A percentile compares a stretch with the other conserved stretches of the same genome.
These are phyloP conservation scores for Salvelinus fontinalis DNA, from an alignment of 2,113 vertebrate species.

Conservation along the genomic window DNA sequence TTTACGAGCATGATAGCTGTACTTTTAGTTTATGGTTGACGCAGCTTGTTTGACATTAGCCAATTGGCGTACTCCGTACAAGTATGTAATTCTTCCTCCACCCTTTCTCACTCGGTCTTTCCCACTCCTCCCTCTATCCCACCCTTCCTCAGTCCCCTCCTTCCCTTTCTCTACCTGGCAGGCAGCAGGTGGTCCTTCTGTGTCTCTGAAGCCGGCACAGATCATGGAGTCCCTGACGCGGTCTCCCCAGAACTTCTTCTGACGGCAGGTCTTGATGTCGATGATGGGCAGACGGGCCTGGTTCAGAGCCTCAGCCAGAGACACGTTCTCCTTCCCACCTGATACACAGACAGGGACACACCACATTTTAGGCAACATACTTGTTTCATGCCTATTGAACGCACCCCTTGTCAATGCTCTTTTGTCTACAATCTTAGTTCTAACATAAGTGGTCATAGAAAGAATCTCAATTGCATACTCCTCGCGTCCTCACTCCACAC, in stretches of 20 bases:
- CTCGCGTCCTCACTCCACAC: no score
- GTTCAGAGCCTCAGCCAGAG: constrained; percentile 71
- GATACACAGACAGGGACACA: constrained; percentile 12
- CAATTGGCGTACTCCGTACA: no score
- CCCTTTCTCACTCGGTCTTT: background rate
- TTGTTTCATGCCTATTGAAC: background rate
- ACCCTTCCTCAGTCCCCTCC: no score
- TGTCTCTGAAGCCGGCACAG: constrained; percentile 76
- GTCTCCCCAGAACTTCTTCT: constrained; percentile 81
- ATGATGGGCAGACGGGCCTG: constrained; percentile 75
- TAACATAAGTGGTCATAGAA: no score
- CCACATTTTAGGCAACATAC: background rate
- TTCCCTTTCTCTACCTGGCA: constrained; percentile 66
- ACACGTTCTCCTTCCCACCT: constrained; percentile 74
- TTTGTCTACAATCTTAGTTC: no score
- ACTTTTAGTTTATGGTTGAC: no score
- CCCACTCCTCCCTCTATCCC: accelerated
- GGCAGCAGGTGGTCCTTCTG: constrained; percentile 73
- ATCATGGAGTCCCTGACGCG: constrained; percentile 76
- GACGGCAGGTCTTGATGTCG: constrained; percentile 73
- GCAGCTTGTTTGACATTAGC: no score
- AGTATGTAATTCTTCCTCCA: no score
- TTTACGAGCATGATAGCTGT: no score
- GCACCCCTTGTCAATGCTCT: background rate
- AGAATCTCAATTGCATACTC: no score